These are phyloP conservation scores for Schizothorax lantsangensis DNA, from an alignment of 2,797 vertebrate genomes.

Conservation along the genomic window DNA sequence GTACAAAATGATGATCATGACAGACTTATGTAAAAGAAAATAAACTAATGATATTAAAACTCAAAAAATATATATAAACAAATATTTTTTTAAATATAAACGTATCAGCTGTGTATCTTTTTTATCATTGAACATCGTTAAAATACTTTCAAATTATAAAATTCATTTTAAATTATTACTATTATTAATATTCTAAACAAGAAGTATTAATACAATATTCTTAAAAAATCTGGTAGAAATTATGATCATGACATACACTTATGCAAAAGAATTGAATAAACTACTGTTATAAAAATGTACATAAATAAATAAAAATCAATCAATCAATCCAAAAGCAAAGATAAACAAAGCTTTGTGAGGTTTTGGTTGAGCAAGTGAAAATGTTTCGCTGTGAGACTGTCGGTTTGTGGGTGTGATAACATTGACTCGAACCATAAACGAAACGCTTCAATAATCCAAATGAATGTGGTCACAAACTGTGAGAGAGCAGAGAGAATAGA, in stretches of 20 bases:
- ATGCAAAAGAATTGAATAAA: neutral
- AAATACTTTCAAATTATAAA: neutral
- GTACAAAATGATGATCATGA: neutral
- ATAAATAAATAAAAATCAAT: neutral
- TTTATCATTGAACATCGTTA: neutral
- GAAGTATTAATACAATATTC: neutral
- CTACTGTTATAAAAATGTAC: neutral
- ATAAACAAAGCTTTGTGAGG: neutral
- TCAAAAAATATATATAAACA: too few species aligned
- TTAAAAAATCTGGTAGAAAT: neutral
- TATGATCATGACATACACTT: neutral
- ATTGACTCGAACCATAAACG: neutral
- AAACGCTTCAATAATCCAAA: neutral
- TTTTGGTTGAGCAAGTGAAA: neutral
- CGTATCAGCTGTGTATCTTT: too few species aligned
- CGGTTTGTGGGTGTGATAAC: neutral
- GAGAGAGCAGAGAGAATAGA: neutral
- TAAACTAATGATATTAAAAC: neutral
- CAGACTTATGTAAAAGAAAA: neutral
- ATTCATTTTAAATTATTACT: neutral
- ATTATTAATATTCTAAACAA: too few species aligned
- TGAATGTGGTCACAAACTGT: neutral
- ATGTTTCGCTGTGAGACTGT: neutral
- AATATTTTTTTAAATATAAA: neutral
- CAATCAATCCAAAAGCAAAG: neutral